phyloP scores from a whole-genome alignment of 2,113 vertebrate species.

The Diadophis punctatus region DNA sequence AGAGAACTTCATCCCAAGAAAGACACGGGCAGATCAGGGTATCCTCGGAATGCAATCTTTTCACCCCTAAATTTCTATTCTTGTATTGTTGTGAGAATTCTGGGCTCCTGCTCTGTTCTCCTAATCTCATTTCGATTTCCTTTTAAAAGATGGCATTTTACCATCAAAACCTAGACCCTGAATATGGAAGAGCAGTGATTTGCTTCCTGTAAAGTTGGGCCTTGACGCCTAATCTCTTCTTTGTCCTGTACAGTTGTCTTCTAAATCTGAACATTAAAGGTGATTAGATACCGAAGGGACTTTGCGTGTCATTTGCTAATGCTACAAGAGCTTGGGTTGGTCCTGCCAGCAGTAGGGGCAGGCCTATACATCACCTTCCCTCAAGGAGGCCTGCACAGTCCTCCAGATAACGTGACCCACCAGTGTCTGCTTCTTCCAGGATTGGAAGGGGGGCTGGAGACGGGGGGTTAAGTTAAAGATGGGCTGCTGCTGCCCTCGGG shows the following conservation, averaged over 20 bases:
- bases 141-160: conserved; percentile 43
- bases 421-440: conserved; percentile 59
- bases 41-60: not conserved
- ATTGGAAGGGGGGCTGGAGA: conserved; percentile 62
- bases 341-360: conserved; percentile 47
- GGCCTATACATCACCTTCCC: conserved; percentile 66
- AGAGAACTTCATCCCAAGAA: not conserved
- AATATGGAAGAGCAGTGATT: conserved; percentile 61
- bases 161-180: conserved; percentile 53
- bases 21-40: not conserved
- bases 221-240: conserved; percentile 67
- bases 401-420: conserved; percentile 66
- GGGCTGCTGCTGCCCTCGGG: conserved; percentile 63
- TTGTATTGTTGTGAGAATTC: not conserved
- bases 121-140: not conserved
- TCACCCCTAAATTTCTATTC: not conserved
- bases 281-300: conserved; percentile 71
- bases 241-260: conserved; percentile 70
- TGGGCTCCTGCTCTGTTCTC: conserved; percentile 16
- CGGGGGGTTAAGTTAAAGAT: conserved; percentile 77
- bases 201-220: conserved; percentile 54
- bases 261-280: conserved; percentile 69
- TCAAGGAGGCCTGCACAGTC: conserved; percentile 60
- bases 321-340: conserved; percentile 59
- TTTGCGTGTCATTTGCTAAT: conserved; percentile 70